Evolutionary conservation across 2,888 invertebrate species (phyloP).

Genomic region (Mamestra brassicae): DNA sequence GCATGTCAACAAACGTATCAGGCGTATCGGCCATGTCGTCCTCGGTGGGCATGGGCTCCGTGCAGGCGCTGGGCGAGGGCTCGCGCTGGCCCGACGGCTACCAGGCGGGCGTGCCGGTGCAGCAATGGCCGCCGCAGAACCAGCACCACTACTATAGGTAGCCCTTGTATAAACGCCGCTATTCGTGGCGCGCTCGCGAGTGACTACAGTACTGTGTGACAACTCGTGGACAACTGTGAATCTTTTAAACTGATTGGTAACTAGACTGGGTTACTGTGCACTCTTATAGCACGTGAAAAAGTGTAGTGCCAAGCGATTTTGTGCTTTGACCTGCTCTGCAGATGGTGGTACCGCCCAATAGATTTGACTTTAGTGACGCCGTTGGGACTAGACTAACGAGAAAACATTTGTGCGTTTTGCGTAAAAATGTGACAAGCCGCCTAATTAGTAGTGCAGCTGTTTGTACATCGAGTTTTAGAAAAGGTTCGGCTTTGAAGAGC

Average conservation of each 20-base stretch:
- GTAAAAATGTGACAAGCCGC: background rate
- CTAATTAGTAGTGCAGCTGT: background rate
- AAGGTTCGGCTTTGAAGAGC: background rate
- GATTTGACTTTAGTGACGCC: background rate
- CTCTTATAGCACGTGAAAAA: conserved; percentile 7
- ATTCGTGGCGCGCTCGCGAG: conserved; percentile 49
- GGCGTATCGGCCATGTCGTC: conserved; percentile 67
- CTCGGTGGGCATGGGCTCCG: conserved; percentile 42
- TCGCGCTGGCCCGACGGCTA: conserved; percentile 74
- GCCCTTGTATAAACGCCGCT: conserved; percentile 63
- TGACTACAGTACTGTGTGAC: conserved; percentile 27
- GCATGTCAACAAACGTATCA: conserved; percentile 72
- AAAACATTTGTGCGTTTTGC: background rate
- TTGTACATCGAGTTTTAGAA: background rate
- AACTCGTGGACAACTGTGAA: conserved; percentile 30
- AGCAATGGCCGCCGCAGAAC: conserved; percentile 81
- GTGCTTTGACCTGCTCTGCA: background rate
- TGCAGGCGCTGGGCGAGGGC: conserved; percentile 63
- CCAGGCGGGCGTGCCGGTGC: conserved; percentile 65
- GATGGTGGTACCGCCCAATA: background rate
- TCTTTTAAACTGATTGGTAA: background rate
- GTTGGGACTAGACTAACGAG: background rate
- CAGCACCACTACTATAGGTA: conserved; percentile 92
- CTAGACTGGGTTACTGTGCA: background rate
- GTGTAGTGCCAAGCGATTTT: conserved; percentile 16